Evolutionary conservation across 2,888 invertebrate species (phyloP).

Genomic region (Hemistola chrysoprasaria): DNA sequence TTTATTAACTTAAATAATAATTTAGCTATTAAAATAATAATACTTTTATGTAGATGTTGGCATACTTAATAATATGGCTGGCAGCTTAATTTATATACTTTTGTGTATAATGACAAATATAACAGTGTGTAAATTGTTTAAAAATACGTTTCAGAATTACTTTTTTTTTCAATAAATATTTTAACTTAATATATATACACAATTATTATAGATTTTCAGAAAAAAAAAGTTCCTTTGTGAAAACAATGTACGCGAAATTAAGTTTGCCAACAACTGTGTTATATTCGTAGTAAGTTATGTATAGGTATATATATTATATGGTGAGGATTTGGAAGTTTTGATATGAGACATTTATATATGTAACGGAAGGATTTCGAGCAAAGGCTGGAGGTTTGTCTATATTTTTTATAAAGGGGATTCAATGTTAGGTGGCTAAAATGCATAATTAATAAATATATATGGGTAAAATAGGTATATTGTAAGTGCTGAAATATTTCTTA

Average conservation of each 20-base stretch:
- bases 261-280: conserved; percentile 31
- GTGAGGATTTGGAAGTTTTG: conserved; percentile 46
- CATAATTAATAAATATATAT: conserved; percentile 51
- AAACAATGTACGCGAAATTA: too few species aligned
- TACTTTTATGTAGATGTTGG: conserved; percentile 44
- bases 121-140: too few species aligned
- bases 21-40: conserved; percentile 45
- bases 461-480: conserved; percentile 39
- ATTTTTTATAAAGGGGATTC: conserved; percentile 66
- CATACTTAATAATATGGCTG: conserved; percentile 45
- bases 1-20: conserved; percentile 59
- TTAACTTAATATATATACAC: too few species aligned
- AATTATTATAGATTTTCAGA: too few species aligned
- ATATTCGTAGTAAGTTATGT: conserved; percentile 22
- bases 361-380: conserved; percentile 40
- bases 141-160: too few species aligned
- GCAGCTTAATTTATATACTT: too few species aligned
- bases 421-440: conserved; percentile 73
- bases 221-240: too few species aligned
- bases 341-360: conserved; percentile 63
- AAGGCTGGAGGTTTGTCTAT: conserved; percentile 60
- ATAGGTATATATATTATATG: conserved; percentile 26
- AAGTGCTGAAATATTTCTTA: conserved; percentile 27
- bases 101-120: too few species aligned
- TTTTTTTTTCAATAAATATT: too few species aligned